Evolutionary conservation across 2,113 vertebrate genomes (phyloP), one percentile per base, ranked within the genome.

Genomic region (Pseudorhombus dupliciocellatus): DNA sequence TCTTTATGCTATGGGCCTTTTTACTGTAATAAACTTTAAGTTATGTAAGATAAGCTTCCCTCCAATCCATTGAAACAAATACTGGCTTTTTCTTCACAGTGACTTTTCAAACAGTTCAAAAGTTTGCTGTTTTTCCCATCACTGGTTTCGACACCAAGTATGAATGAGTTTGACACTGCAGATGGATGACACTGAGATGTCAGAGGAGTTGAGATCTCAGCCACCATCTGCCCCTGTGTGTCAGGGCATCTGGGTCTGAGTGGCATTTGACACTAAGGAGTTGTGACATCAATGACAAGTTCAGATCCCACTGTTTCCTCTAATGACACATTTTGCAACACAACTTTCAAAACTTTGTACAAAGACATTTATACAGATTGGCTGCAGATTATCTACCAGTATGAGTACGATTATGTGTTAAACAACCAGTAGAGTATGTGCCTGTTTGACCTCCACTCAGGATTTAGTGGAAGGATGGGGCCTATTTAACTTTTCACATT

Each of bases 181-280:
- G 83, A 90, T 75, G 83, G 86, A 88, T 73, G 71, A 77, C 56
- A 68, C 66, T 1, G 56, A 81, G 56, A 82, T 79, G 83, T 84
- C 78, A 85, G 50, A 81, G 76, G 69, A 73, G 68, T 63, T 57
- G 84, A 86, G 78, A 88, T 85, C 70, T 80, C 75, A 77, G 54
- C 22, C 28, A 28, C 89, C 90, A 90, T 89, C 88, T 91, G 90
- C 69, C 83, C 63, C 66, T 57, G 57, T 66, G 82, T 75, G 77
- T 82, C 48, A 34, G 67, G 80, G 77, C 77, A 81, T 84, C 83
- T 83, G 75, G 77, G 64, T 64, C 67, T 21, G 75, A 69, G 83
- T 68, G 75, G 69, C 73, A 74, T 59, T 60, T 70, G 66, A 79
- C n/a, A n/a, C n/a, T n/a, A n/a, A n/a, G n/a, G n/a, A n/a, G n/a